Percentiles rank a stretch among this genome's conserved stretches.
These are phyloP conservation scores for Drosophila tani DNA, from an alignment of 1,140 invertebrate species.

Conservation along the genomic window DNA sequence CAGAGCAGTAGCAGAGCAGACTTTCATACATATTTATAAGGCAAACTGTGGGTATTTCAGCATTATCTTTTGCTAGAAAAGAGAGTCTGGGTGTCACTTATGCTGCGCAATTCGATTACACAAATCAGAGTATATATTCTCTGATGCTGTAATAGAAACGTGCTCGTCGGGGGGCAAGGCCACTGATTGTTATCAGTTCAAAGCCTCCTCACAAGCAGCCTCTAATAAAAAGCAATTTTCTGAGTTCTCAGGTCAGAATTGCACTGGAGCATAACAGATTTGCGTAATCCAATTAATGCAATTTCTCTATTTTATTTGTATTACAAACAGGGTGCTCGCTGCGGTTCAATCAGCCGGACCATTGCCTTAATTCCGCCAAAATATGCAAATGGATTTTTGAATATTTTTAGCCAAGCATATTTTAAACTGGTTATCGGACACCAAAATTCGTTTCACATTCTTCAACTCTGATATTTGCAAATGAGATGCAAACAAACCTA, in stretches of 20 bases:
- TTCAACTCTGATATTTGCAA: conserved; percentile 75
- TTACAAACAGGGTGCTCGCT: conserved; percentile 38
- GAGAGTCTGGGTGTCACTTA: conserved; percentile 57
- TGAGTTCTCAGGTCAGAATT: conserved; percentile 23
- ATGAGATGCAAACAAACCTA: conserved; percentile 47
- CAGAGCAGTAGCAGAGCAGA: background rate
- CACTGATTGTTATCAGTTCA: conserved; percentile 35
- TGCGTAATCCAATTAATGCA: conserved; percentile 53
- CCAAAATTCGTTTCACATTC: conserved; percentile 50
- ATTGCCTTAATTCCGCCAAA: conserved; percentile 28
- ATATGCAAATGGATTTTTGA: conserved; percentile 45
- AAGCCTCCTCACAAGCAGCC: conserved; percentile 2
- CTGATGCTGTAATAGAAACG: conserved; percentile 20
- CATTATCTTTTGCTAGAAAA: conserved; percentile 15
- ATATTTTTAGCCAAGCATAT: conserved; percentile 51
- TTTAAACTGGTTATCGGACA: conserved; percentile 55
- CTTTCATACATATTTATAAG: background rate
- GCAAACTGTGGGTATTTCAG: background rate
- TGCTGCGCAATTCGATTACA: conserved; percentile 48
- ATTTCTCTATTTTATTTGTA: conserved; percentile 19
- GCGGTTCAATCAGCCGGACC: conserved; percentile 16
- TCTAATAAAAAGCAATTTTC: conserved; percentile 59
- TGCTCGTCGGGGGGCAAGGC: conserved; percentile 32
- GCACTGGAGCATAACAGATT: conserved; percentile 53
- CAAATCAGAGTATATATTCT: conserved; percentile 24